Conservation (phyloP, 2,797 vertebrate genomes). For the Aselliscus stoliczkanus region DNA sequence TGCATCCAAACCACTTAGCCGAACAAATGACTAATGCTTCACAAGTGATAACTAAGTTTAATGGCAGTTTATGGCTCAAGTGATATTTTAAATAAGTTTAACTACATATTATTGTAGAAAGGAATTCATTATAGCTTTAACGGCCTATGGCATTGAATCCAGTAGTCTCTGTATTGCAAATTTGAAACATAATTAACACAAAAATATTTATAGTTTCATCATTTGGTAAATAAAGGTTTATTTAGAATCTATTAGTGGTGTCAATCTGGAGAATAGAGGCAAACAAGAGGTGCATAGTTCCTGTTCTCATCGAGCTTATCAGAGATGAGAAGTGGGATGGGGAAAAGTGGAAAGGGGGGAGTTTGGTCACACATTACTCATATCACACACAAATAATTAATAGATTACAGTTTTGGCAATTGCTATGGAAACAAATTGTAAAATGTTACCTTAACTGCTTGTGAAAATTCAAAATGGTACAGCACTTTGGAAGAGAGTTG, state of each 20-base stretch:
- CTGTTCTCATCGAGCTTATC: neutral
- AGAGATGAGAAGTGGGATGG: neutral
- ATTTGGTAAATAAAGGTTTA: neutral
- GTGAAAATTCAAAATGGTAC: neutral
- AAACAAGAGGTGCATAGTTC: neutral
- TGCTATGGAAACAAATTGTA: neutral
- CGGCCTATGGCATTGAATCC: neutral
- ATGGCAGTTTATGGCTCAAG: neutral
- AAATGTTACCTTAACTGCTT: neutral
- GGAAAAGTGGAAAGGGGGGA: rapidly evolving
- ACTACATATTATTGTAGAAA: neutral
- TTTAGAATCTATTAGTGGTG: neutral
- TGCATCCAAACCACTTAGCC: neutral
- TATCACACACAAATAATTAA: neutral
- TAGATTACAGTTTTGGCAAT: neutral
- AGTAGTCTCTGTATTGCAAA: neutral
- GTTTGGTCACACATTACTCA: neutral
- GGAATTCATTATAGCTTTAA: neutral
- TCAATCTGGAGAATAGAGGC: neutral
- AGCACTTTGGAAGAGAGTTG: neutral
- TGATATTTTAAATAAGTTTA: neutral
- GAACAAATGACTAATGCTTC: neutral
- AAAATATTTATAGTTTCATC: neutral
- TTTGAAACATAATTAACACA: neutral
- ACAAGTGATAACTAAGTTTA: neutral